phyloP scores from a whole-genome alignment of 2,797 vertebrate genomes.

The Parambassis ranga region DNA sequence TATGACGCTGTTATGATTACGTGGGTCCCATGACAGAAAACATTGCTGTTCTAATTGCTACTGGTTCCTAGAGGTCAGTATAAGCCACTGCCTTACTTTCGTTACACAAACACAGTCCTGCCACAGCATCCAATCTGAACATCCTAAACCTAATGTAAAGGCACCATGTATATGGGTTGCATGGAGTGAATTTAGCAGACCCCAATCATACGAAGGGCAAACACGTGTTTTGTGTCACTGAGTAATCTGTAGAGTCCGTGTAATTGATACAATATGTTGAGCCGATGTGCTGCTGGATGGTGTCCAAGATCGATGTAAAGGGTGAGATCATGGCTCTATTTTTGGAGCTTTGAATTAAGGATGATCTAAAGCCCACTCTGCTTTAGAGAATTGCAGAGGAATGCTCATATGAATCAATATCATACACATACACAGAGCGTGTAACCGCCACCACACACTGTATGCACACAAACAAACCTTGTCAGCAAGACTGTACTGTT shows the following conservation, averaged over 20 bases:
- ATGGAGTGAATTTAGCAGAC: conserved; percentile 15
- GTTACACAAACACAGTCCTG: neutral
- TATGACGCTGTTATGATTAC: neutral
- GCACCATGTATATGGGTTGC: neutral
- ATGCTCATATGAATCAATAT: conserved; percentile 29
- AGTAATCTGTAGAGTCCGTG: conserved; percentile 50
- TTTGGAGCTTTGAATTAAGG: conserved; percentile 35
- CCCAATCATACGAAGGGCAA: conserved; percentile 27
- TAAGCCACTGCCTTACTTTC: neutral
- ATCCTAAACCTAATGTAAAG: conserved; percentile 8
- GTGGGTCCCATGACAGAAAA: neutral
- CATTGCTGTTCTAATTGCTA: conserved; percentile 1
- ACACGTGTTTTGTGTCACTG: conserved; percentile 66
- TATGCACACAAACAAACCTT: conserved; percentile 20
- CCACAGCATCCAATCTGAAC: conserved; percentile 11
- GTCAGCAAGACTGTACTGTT: conserved; percentile 14
- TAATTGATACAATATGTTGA: conserved; percentile 69
- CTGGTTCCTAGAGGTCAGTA: neutral
- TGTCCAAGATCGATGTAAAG: conserved; percentile 55
- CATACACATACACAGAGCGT: neutral
- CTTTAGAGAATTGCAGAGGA: conserved; percentile 23
- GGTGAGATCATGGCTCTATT: conserved; percentile 64
- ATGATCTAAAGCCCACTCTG: conserved; percentile 30
- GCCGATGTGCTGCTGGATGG: conserved; percentile 41
- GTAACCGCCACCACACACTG: neutral